Evolutionary conservation across 2,113 vertebrate species (phyloP).

Genomic region (Phaethornis superciliosus): DNA sequence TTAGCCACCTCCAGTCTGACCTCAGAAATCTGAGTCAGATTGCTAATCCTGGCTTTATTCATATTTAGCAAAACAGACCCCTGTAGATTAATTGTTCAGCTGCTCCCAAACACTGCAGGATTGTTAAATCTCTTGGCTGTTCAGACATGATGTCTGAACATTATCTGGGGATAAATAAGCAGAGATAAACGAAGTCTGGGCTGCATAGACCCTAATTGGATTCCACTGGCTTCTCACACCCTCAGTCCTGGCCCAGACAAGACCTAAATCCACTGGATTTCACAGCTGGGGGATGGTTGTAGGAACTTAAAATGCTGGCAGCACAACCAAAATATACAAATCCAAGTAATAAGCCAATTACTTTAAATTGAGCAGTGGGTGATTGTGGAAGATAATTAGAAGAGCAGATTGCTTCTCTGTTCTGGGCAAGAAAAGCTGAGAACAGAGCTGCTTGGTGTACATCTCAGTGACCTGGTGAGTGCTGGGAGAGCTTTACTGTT

Average conservation of each 20-base stretch:
- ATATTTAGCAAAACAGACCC: constrained; percentile 52
- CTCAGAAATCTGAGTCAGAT: not conserved
- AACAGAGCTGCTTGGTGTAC: not conserved
- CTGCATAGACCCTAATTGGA: constrained; percentile 63
- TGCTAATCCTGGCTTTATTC: constrained; percentile 50
- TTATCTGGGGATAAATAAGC: constrained; percentile 8
- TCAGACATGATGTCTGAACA: constrained; percentile 13
- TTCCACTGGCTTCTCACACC: constrained; percentile 31
- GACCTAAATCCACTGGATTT: constrained; percentile 35
- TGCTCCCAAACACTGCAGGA: not conserved
- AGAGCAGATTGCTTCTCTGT: not conserved
- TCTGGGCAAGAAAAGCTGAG: not conserved
- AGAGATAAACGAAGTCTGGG: constrained; percentile 60
- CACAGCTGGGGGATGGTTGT: not conserved
- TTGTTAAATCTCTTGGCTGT: constrained; percentile 47
- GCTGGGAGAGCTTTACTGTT: not conserved
- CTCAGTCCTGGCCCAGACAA: constrained; percentile 47
- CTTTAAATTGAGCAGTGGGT: not conserved
- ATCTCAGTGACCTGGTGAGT: not conserved
- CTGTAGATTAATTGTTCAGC: constrained; percentile 9
- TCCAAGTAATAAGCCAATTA: not conserved
- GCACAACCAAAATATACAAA: not conserved
- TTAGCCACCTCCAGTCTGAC: constrained; percentile 35
- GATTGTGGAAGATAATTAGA: not conserved
- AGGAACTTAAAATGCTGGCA: not conserved